phyloP scores from a whole-genome alignment of 2,797 vertebrate genomes.

The Falco peregrinus region DNA sequence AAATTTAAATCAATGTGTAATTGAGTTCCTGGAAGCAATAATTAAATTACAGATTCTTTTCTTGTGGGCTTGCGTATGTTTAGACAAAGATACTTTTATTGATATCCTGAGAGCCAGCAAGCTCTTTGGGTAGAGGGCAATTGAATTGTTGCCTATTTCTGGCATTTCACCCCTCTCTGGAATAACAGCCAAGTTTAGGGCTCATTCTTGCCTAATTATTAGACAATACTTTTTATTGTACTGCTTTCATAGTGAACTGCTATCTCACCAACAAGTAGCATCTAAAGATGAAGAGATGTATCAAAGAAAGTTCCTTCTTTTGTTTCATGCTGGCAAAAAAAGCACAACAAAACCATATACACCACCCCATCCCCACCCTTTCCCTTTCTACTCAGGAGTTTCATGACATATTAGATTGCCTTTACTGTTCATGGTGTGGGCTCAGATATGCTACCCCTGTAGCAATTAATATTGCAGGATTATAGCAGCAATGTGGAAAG shows the following conservation, averaged over 20 bases:
- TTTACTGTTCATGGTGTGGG: neutral
- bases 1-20: neutral
- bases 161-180: neutral
- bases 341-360: neutral
- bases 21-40: neutral
- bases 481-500: neutral
- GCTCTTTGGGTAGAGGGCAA: neutral
- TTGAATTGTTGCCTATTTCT: neutral
- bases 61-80: neutral
- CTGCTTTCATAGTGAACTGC: neutral
- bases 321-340: neutral
- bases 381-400: neutral
- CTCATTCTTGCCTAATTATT: neutral
- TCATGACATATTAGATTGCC: neutral
- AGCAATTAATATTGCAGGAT: neutral
- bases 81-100: neutral
- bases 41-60: neutral
- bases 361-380: too few species aligned
- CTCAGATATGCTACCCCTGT: neutral
- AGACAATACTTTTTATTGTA: neutral
- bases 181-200: neutral
- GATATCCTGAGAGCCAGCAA: neutral
- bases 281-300: neutral
- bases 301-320: neutral
- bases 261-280: neutral